These are phyloP conservation scores for Caranx melampygus DNA, from an alignment of 2,113 vertebrate species.

Conservation along the genomic window DNA sequence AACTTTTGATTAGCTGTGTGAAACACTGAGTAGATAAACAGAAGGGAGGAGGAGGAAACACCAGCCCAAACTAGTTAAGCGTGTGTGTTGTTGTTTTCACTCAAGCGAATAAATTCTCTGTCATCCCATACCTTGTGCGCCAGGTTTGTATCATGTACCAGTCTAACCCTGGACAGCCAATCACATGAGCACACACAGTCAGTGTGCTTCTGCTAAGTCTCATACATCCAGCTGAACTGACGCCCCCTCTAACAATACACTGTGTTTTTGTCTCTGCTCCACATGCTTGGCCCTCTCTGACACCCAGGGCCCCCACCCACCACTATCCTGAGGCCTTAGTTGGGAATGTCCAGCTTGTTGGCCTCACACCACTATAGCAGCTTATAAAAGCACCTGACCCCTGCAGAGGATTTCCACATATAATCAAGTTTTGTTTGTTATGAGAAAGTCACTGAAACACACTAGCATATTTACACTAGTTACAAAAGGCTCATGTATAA, in stretches of 20 bases:
- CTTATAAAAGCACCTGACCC: conserved; percentile 50
- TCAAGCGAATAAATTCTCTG: neutral
- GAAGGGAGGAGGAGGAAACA: neutral
- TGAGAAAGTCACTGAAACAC: neutral
- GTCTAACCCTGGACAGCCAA: too few relatives aligned
- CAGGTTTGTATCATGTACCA: neutral
- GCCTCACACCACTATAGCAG: conserved; percentile 20
- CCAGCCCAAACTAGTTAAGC: neutral
- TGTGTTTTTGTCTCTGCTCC: conserved; percentile 20
- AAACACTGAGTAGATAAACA: too few relatives aligned
- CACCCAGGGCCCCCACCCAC: neutral
- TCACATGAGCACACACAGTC: neutral
- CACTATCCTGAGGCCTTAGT: neutral
- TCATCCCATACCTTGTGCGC: neutral
- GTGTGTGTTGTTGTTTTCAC: neutral
- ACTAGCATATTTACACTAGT: too few relatives aligned
- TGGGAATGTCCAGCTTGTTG: conserved; percentile 37
- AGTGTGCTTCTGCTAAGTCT: neutral
- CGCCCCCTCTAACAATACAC: neutral
- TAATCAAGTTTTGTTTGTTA: conserved; percentile 15
- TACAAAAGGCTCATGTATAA: neutral
- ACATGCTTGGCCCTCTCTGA: conserved; percentile 21
- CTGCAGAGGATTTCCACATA: neutral
- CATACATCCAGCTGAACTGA: neutral
- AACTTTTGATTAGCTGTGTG: too few relatives aligned